Percentiles rank a stretch among this genome's conserved stretches.
These are phyloP conservation scores for Lasioglossum morio DNA, from an alignment of 2,888 invertebrate species.

Conservation along the genomic window DNA sequence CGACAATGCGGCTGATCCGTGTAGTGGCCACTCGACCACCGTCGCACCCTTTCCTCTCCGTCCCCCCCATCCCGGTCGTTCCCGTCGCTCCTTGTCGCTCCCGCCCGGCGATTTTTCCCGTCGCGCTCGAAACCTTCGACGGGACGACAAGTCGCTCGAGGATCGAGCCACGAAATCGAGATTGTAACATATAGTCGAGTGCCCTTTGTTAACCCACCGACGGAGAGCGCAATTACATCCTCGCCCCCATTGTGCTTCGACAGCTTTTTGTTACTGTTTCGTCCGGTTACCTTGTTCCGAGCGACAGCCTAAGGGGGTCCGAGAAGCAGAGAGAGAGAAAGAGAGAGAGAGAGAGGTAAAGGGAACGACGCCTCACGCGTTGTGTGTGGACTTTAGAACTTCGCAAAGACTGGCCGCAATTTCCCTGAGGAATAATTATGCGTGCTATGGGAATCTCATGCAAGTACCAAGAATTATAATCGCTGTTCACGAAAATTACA, in stretches of 20 bases:
- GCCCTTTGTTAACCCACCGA: constrained; percentile 67
- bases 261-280: constrained; percentile 83
- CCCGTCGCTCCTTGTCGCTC: background rate
- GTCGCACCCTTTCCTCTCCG: constrained; percentile 28
- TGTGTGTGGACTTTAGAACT: constrained; percentile 37
- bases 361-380: background rate
- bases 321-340: background rate
- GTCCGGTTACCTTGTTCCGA: constrained; percentile 50
- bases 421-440: background rate
- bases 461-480: too few relatives aligned
- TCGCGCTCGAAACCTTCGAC: constrained; percentile 35
- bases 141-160: constrained; percentile 48
- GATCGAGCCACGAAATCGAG: constrained; percentile 72
- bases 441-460: too few relatives aligned
- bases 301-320: constrained; percentile 9
- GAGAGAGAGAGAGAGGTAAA: background rate
- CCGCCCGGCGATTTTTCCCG: background rate
- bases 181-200: constrained; percentile 76
- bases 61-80: background rate
- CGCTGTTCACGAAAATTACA: too few relatives aligned
- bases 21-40: constrained; percentile 69
- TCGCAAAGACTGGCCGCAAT: background rate
- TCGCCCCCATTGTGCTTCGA: constrained; percentile 80
- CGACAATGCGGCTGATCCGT: constrained; percentile 78
- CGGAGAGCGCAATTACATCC: constrained; percentile 81